Base-by-base conservation (phyloP, 2,797 vertebrate species). In the Merluccius polli region DNA sequence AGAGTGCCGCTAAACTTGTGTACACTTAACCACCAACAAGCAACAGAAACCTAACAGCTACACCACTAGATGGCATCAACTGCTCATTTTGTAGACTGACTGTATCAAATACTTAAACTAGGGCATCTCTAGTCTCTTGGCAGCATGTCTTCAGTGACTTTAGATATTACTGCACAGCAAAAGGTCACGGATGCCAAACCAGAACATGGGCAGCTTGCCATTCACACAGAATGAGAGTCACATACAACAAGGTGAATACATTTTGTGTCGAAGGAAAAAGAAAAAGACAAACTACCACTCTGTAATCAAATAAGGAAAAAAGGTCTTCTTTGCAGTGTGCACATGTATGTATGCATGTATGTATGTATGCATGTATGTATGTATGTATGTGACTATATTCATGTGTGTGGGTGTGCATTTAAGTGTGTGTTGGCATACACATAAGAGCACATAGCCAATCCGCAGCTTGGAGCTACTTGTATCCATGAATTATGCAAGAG, bases 1-100 rank as follows among this genome's bases (percentile, higher is more conserved):
- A 21, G 8, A 1, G n/a, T 63, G 59, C 59, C 10, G 59, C 59
- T 63, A 63, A 24, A 63, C 21, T 1, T 24, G 52, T 24, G 52
- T 24, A n/a, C 0, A 11, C 6, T 59, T 12, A 31, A 69, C 12
- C 67, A 69, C 27, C 65, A 68, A 29, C 10, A 73, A n/a, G 44
- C 8, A 59, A 63, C 71, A 72, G 29, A 44, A 59, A 59, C 65
- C 3, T 11, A 29, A 69, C 67, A 31, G 73, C 44, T 82, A 13
- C 77, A 48, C 91, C 93, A 93, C 92, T 91, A 93, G 93, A 91
- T 92, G 92, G 91, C 82, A 81, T 30, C 70, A 78, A 73, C 27
- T 70, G 67, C 81, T 77, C 65, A 88, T 65, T 72, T 32, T 81
- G 76, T 15, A 0, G 76, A 77, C 83, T 80, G 77, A 80, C 80